These are phyloP conservation scores for Parnassius apollo DNA, from an alignment of 2,888 invertebrate species.

Conservation along the genomic window DNA sequence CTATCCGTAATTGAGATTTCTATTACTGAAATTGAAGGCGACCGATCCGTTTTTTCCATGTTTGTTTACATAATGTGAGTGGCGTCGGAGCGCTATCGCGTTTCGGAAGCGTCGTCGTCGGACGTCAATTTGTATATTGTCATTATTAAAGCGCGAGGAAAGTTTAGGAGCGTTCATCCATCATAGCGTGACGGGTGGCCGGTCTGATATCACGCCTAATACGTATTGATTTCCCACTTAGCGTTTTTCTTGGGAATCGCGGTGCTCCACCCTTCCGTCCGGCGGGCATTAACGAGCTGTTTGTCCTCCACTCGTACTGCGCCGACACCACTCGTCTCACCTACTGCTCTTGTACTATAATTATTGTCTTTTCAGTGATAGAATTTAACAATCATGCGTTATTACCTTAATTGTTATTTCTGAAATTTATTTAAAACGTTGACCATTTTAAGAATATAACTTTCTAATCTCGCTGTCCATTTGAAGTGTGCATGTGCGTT, in stretches of 20 bases:
- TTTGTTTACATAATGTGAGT: slow-evolving; percentile 79
- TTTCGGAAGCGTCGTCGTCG: slow-evolving; percentile 73
- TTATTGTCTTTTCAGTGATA: slow-evolving; percentile 3
- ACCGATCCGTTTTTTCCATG: slow-evolving; percentile 66
- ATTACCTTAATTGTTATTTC: too few relatives aligned
- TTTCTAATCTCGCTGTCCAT: too few relatives aligned
- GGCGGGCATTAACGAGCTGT: slow-evolving; percentile 75
- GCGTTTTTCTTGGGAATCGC: slow-evolving; percentile 77
- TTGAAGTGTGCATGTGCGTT: too few relatives aligned
- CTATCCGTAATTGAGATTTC: slow-evolving; percentile 79
- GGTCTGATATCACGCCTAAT: slow-evolving; percentile 80
- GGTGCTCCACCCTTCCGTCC: slow-evolving; percentile 78
- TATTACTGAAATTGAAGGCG: slow-evolving; percentile 76
- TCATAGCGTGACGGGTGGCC: slow-evolving; percentile 76
- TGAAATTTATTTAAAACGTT: too few relatives aligned
- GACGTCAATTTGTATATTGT: slow-evolving; percentile 81
- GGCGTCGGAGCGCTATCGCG: slow-evolving; percentile 68
- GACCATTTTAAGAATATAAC: too few relatives aligned
- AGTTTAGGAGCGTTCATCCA: slow-evolving; percentile 78
- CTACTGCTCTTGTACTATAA: slow-evolving; percentile 24
- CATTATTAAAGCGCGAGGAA: slow-evolving; percentile 75
- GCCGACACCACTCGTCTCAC: slow-evolving; percentile 31
- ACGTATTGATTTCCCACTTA: slow-evolving; percentile 82
- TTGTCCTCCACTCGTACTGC: slow-evolving; percentile 73
- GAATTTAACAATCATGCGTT: background rate